Conservation (phyloP, 2,797 vertebrate genomes). For the Scolopax rusticola region DNA sequence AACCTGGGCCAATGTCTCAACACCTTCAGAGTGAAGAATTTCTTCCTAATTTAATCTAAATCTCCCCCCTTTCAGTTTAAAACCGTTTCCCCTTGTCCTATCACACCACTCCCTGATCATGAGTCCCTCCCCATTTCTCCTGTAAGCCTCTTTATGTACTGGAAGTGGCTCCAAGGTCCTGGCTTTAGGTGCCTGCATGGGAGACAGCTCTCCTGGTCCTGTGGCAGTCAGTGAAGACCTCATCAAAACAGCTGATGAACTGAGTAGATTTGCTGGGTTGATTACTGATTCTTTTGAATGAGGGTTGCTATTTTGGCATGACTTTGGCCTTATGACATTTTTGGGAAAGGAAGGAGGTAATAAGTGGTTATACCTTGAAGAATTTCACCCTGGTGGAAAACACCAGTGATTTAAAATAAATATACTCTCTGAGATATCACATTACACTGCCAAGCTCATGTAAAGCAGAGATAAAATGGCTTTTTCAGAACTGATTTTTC, state of each 20-base stretch:
- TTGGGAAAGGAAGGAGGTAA: background rate
- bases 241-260: background rate
- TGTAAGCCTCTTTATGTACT: no score
- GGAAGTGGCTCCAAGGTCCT: background rate
- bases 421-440: conserved; percentile 4
- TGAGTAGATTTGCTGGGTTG: background rate
- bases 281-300: conserved; percentile 29
- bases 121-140: no score
- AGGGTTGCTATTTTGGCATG: background rate
- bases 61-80: no score
- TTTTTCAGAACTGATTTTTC: conserved; percentile 48
- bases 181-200: background rate
- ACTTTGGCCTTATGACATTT: conserved; percentile 6
- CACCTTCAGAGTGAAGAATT: no score
- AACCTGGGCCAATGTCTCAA: no score
- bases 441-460: conserved; percentile 25
- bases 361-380: background rate
- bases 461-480: conserved; percentile 47
- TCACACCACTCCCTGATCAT: no score
- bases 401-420: conserved; percentile 55
- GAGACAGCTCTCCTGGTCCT: background rate
- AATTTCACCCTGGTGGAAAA: conserved; percentile 49
- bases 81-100: no score
- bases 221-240: background rate
- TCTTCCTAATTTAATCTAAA: no score